phyloP scores from a whole-genome alignment of 2,888 invertebrate genomes.

The Tetramorium bicarinatum region DNA sequence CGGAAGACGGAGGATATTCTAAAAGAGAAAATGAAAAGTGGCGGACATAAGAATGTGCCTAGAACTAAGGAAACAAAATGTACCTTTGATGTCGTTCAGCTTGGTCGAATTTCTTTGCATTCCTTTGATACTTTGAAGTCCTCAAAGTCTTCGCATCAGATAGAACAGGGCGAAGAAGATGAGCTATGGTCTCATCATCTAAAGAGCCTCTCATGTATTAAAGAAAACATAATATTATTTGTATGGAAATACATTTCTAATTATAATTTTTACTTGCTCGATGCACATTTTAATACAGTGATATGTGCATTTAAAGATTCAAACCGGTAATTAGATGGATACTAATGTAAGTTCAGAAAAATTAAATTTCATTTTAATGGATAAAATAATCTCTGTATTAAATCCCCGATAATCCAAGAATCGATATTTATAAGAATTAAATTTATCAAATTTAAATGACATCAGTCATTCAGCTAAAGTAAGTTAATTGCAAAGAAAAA shows the following conservation, averaged over 20 bases:
- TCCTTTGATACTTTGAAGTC: constrained; percentile 21
- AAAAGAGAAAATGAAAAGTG: constrained; percentile 44
- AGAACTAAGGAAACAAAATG: constrained; percentile 39
- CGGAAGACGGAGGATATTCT: constrained; percentile 24
- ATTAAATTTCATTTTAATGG: background rate
- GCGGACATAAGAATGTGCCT: constrained; percentile 30
- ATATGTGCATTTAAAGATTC: background rate
- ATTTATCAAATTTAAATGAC: background rate
- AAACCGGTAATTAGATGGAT: background rate
- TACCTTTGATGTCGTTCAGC: constrained; percentile 45
- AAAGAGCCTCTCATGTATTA: constrained; percentile 3
- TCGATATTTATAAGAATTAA: background rate
- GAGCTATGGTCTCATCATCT: background rate
- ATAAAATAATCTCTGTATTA: background rate
- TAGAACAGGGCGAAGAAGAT: constrained; percentile 4
- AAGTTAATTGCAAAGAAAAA: background rate
- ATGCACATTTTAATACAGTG: background rate
- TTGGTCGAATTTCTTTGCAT: constrained; percentile 40
- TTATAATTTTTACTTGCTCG: background rate
- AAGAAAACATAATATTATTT: constrained; percentile 5
- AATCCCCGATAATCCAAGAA: background rate
- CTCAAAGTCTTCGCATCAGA: constrained; percentile 4
- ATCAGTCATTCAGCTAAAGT: background rate
- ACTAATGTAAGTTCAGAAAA: background rate
- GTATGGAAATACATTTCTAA: background rate